Percentiles rank a stretch among this genome's conserved stretches.
Conservation (phyloP, 1,140 invertebrate genomes). For the Drosophila lacertosa region DNA sequence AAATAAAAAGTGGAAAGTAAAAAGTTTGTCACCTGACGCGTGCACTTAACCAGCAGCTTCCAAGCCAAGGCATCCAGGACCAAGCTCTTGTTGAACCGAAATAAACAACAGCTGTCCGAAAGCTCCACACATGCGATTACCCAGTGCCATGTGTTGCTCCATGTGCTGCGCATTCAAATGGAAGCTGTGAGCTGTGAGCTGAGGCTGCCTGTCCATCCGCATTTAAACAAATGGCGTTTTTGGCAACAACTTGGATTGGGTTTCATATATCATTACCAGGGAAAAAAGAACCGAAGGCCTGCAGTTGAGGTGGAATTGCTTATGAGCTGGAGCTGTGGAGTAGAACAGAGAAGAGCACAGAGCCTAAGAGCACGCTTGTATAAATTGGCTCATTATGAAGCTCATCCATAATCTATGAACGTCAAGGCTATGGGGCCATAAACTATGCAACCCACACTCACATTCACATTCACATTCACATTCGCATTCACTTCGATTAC, state of each 20-base stretch:
- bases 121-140: constrained; percentile 42
- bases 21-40: constrained; percentile 77
- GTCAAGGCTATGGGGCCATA: constrained; percentile 62
- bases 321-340: constrained; percentile 45
- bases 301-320: constrained; percentile 62
- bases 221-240: constrained; percentile 73
- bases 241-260: constrained; percentile 71
- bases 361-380: constrained; percentile 69
- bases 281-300: constrained; percentile 29
- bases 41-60: constrained; percentile 56
- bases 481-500: constrained; percentile 63
- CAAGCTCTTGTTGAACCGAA: constrained; percentile 29
- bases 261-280: constrained; percentile 75
- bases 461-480: constrained; percentile 58
- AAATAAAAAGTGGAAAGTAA: constrained; percentile 3
- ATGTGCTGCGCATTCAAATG: constrained; percentile 74
- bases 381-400: constrained; percentile 82
- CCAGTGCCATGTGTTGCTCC: constrained; percentile 72
- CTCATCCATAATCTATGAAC: constrained; percentile 81
- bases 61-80: constrained; percentile 10
- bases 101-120: constrained; percentile 64
- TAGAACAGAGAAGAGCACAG: background rate
- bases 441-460: constrained; percentile 56
- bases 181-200: constrained; percentile 78
- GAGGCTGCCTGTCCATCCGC: constrained; percentile 41